These are phyloP conservation scores for Ploceus nigricollis DNA, from an alignment of 2,113 vertebrate species.

Conservation along the genomic window DNA sequence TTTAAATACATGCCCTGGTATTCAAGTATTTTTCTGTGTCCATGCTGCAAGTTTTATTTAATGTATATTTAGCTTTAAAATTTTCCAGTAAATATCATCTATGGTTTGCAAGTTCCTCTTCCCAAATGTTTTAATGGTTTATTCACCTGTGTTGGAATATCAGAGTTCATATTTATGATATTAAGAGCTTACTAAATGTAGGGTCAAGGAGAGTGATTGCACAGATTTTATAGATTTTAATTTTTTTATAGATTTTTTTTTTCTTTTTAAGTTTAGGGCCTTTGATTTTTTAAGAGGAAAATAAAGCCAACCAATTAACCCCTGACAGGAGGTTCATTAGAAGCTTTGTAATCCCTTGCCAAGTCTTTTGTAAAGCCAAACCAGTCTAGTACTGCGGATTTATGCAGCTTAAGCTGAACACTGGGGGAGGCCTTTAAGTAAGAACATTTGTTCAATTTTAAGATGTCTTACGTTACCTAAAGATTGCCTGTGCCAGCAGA, in stretches of 20 bases:
- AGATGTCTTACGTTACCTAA: constrained; percentile 72
- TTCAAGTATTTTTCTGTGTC: constrained; percentile 26
- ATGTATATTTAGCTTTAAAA: constrained; percentile 46
- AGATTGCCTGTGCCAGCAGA: constrained; percentile 63
- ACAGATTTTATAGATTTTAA: constrained; percentile 49
- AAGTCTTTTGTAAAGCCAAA: constrained; percentile 78
- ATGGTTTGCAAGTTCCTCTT: neutral
- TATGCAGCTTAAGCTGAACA: constrained; percentile 73
- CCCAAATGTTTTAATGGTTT: constrained; percentile 11
- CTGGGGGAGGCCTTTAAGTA: constrained; percentile 78
- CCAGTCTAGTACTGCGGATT: constrained; percentile 71
- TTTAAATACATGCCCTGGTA: constrained; percentile 41
- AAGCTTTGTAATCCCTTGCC: constrained; percentile 76
- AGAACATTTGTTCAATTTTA: constrained; percentile 78
- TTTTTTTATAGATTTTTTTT: constrained; percentile 5
- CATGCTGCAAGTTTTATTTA: constrained; percentile 22
- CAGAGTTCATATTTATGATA: constrained; percentile 23
- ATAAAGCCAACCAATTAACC: constrained; percentile 79
- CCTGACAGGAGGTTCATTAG: constrained; percentile 77
- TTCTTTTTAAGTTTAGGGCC: constrained; percentile 56
- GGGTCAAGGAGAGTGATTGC: constrained; percentile 51
- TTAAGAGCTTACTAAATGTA: constrained; percentile 27
- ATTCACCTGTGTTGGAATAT: constrained; percentile 23
- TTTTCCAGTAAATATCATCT: constrained; percentile 10
- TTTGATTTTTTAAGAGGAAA: constrained; percentile 76